Percentiles rank a stretch among this genome's conserved stretches.
These are phyloP conservation scores for Iselma pallidipennis DNA, from an alignment of 2,888 invertebrate species.

Conservation along the genomic window DNA sequence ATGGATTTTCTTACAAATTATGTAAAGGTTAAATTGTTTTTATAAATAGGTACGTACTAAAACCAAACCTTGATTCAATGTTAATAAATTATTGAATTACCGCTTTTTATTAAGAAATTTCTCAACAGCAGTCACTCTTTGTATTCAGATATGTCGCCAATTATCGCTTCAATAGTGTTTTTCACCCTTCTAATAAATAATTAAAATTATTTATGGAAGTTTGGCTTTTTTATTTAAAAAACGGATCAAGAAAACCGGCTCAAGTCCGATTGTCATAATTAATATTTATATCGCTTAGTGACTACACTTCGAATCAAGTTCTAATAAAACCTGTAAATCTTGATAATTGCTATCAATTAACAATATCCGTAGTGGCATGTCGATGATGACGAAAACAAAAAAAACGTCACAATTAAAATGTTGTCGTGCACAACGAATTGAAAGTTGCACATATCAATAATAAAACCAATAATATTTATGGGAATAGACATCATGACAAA, in stretches of 20 bases:
- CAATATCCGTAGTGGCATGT: conserved; percentile 31
- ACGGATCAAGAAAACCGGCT: conserved; percentile 31
- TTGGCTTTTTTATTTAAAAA: not conserved
- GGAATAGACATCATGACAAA: conserved; percentile 49
- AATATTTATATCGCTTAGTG: conserved; percentile 47
- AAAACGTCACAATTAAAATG: conserved; percentile 52
- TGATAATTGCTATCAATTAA: conserved; percentile 54
- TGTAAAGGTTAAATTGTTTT: not conserved
- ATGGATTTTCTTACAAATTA: not conserved
- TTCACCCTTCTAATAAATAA: too few relatives aligned
- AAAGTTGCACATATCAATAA: not conserved
- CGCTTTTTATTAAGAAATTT: not conserved
- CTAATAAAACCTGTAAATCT: conserved; percentile 48
- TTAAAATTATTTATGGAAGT: too few relatives aligned
- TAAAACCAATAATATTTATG: conserved; percentile 12
- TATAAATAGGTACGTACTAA: too few relatives aligned
- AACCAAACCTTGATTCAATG: not conserved
- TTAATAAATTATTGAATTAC: not conserved
- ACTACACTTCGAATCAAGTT: conserved; percentile 39
- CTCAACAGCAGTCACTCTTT: not conserved
- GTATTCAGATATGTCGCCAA: not conserved
- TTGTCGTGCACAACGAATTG: conserved; percentile 32
- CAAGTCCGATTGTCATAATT: conserved; percentile 40
- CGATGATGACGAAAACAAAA: too few relatives aligned
- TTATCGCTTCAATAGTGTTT: too few relatives aligned